Conservation (phyloP, 2,888 invertebrate species). For the Frankliniella fusca region DNA sequence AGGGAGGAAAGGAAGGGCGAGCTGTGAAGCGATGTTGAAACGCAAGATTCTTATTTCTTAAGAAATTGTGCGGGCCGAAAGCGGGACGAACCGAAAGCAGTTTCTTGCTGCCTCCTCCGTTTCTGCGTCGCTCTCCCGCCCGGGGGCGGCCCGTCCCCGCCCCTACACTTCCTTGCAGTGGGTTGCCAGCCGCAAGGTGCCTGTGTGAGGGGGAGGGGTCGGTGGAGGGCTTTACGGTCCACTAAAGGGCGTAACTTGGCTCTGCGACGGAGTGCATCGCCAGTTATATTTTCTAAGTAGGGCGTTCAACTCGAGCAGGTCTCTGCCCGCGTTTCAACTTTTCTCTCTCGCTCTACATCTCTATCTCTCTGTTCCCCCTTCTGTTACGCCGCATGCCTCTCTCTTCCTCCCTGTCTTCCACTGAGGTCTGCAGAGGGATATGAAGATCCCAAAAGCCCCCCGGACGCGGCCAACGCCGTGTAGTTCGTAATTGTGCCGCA, state of each 20-base stretch:
- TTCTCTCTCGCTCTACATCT: no score
- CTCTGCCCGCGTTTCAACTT: neutral
- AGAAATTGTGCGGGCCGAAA: no score
- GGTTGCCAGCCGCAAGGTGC: neutral
- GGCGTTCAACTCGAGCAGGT: neutral
- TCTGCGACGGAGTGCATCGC: neutral
- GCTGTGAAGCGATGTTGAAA: no score
- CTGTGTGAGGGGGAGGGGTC: neutral
- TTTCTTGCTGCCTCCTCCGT: neutral
- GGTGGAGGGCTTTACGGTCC: neutral
- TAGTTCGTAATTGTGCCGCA: slow-evolving; percentile 3
- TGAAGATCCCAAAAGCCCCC: neutral
- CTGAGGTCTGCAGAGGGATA: neutral
- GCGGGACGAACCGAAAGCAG: no score
- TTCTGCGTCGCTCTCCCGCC: neutral
- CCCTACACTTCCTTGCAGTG: neutral
- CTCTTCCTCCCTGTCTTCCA: neutral
- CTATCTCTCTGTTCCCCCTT: no score
- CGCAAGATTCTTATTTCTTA: no score
- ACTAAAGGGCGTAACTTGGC: slow-evolving; percentile 1
- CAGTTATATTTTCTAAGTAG: neutral
- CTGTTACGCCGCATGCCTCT: no score
- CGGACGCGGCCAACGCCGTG: neutral
- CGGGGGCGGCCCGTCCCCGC: neutral
- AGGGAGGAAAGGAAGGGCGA: no score